Percentiles rank a stretch among this genome's conserved stretches.
Conservation (phyloP, 2,797 vertebrate genomes). For the Sebastes itinus region DNA sequence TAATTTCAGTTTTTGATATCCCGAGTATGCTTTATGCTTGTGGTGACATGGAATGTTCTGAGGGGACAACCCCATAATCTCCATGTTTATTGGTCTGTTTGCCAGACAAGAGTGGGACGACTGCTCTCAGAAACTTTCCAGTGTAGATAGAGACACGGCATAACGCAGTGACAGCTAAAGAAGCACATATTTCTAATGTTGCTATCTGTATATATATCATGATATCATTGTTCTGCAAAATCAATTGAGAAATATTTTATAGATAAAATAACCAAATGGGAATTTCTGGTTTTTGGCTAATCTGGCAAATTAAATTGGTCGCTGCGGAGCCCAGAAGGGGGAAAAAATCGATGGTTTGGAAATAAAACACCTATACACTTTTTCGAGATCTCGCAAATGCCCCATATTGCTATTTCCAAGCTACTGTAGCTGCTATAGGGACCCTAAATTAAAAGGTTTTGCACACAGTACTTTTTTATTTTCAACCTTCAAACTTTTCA, state of each 20-base stretch:
- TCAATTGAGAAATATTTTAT: too few species aligned
- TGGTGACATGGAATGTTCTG: constrained; percentile 65
- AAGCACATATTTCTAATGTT: neutral
- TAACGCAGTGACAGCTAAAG: neutral
- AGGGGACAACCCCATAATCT: constrained; percentile 69
- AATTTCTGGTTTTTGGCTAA: neutral
- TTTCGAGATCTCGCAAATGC: too few species aligned
- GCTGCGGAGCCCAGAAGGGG: too few species aligned
- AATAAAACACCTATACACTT: too few species aligned
- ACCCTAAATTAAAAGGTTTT: neutral
- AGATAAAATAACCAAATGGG: too few species aligned
- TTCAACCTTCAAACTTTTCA: neutral
- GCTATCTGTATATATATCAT: too few species aligned
- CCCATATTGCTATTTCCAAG: neutral
- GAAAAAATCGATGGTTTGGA: too few species aligned
- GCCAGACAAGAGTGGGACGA: constrained; percentile 44
- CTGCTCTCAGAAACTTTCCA: constrained; percentile 41
- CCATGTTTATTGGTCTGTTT: constrained; percentile 67
- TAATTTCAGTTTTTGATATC: constrained; percentile 76
- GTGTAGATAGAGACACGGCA: constrained; percentile 3
- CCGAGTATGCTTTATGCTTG: constrained; percentile 69
- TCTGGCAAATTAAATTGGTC: neutral
- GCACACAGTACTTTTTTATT: neutral
- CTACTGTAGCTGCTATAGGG: neutral
- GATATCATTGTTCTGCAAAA: too few species aligned